Base-by-base conservation (phyloP, 2,888 invertebrate genomes). In the Eurytoma adleriae region DNA sequence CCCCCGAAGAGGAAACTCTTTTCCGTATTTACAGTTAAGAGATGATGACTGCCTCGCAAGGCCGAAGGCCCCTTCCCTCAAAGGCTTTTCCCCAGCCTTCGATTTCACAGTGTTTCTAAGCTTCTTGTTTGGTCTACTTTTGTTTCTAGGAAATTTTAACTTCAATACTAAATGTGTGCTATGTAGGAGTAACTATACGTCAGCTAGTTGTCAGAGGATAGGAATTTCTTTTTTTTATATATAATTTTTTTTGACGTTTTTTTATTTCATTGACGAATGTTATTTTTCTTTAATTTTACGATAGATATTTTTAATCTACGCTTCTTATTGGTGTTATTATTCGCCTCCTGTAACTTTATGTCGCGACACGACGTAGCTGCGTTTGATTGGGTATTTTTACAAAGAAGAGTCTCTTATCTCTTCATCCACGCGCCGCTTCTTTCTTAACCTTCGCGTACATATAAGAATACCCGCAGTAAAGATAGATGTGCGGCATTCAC, bases 11-110 rank as follows among this genome's bases (percentile, higher is more conserved):
- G 72, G 54, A 48, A 78, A 71, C 78, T 71, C 72, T 72, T 78
- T 78, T 59, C 67, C 59, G 66, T 72, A 52, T 59, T 59, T 72
- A 78, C 78, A 59, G 78, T 78, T 72, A 59, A 78, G 7, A 40
- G 40, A 40, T 50, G 64, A 48, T n/a, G 62, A 30, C 62, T 5
- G 27, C 64, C 14, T 27, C 13, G n/a, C 72, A 72, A 71, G 67
- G 78, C 66, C 71, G 57, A 27, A 66, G 30, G 12, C n/a, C n/a
- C 50, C n/a, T 1, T 54, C 13, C 54, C 18, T 20, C n/a, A 16
- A 61, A 68, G 27, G 64, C 13, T 76, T 62, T 18, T 16, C 54
- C 69, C 30, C 24, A 27, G 68, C 16, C 68, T 69, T 76, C 24
- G 64, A 70, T 77, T 70, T 77, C 56, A 16, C 70, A 24, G 40